Evolutionary conservation across 1,140 invertebrate species (phyloP).

Genomic region (Sipha flava): DNA sequence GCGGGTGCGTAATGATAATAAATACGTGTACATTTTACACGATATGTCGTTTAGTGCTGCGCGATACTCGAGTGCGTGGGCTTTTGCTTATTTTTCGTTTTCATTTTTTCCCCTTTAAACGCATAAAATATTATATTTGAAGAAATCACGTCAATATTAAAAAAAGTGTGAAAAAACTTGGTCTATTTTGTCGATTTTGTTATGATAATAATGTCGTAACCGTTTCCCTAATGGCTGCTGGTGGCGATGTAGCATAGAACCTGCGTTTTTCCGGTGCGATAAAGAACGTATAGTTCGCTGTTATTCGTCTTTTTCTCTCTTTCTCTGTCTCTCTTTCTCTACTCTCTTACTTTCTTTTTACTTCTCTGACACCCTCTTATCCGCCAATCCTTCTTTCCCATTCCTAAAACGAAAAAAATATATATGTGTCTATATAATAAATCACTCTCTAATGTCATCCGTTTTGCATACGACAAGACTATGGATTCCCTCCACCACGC

Average conservation of each 20-base stretch:
- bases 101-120: neutral
- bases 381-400: neutral
- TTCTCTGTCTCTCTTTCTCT: neutral
- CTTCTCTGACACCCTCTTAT: too few relatives aligned
- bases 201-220: conserved; percentile 28
- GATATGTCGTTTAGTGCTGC: too few relatives aligned
- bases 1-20: neutral
- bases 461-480: conserved; percentile 29
- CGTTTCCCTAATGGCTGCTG: conserved; percentile 20
- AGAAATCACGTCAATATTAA: conserved; percentile 11
- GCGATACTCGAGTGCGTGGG: neutral
- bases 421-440: conserved; percentile 2
- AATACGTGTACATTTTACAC: conserved; percentile 7
- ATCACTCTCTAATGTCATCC: conserved; percentile 32
- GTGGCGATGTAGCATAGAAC: neutral
- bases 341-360: too few relatives aligned
- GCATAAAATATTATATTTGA: neutral
- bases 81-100: neutral
- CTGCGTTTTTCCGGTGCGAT: conserved; percentile 2
- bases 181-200: conserved; percentile 29
- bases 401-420: neutral
- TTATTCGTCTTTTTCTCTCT: neutral
- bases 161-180: neutral
- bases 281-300: conserved; percentile 8
- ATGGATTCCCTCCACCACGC: neutral